Conservation (phyloP, 1,140 invertebrate species). For the Homarus americanus region DNA sequence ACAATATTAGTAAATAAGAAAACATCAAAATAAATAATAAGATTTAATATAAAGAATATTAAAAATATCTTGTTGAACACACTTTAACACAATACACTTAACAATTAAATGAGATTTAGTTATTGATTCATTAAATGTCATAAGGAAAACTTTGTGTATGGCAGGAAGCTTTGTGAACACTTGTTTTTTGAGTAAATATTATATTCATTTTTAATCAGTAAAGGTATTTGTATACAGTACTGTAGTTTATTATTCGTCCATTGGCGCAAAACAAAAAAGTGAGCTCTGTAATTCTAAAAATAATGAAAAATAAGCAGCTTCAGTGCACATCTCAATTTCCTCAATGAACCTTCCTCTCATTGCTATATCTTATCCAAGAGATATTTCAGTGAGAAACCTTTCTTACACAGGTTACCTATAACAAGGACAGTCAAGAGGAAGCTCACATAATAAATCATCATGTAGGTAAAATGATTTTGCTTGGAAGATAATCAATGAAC, state of each 20-base stretch:
- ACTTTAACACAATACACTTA: neutral
- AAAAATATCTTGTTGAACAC: neutral
- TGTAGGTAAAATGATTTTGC: too few species aligned
- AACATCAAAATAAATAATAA: neutral
- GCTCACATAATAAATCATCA: too few species aligned
- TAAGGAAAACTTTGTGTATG: constrained; percentile 10
- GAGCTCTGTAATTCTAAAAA: neutral
- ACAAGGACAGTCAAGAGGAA: too few species aligned
- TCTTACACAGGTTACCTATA: too few species aligned
- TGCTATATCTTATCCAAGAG: too few species aligned
- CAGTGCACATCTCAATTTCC: neutral
- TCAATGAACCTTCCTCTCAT: too few species aligned
- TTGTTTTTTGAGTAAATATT: neutral
- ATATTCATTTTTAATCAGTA: too few species aligned
- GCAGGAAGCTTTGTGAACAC: neutral
- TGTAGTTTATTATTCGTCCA: too few species aligned
- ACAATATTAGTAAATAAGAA: neutral
- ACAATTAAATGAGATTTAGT: neutral
- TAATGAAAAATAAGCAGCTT: neutral
- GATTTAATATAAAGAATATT: neutral
- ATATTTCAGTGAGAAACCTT: too few species aligned
- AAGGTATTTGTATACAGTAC: too few species aligned
- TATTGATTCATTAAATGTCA: neutral
- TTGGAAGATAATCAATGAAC: too few species aligned
- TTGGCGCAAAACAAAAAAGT: neutral